These are phyloP conservation scores for Eueides isabella DNA, from an alignment of 1,140 invertebrate species.

Conservation along the genomic window DNA sequence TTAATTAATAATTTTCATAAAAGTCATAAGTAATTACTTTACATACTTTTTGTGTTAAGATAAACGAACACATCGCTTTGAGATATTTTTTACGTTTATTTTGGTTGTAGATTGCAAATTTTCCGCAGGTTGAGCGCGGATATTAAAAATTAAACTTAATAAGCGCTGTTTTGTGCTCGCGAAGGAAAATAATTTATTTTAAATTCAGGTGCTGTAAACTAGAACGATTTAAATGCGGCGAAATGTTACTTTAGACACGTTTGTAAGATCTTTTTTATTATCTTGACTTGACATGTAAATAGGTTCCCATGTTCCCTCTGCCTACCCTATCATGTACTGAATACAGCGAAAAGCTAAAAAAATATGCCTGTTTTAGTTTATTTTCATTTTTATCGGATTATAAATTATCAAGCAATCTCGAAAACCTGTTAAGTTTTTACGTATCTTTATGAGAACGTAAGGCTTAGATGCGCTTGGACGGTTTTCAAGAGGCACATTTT, in stretches of 20 bases:
- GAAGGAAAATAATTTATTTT: slow-evolving; percentile 43
- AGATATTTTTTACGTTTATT: slow-evolving; percentile 45
- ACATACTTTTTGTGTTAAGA: background rate
- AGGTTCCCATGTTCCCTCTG: too few relatives aligned
- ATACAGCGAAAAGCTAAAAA: too few relatives aligned
- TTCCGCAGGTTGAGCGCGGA: slow-evolving; percentile 65
- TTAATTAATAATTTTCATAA: background rate
- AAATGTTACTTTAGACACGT: background rate
- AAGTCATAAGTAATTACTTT: background rate
- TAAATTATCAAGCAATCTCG: too few relatives aligned
- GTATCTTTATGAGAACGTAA: too few relatives aligned
- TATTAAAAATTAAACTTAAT: slow-evolving; percentile 77
- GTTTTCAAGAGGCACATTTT: too few relatives aligned
- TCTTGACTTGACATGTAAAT: too few relatives aligned
- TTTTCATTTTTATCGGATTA: too few relatives aligned
- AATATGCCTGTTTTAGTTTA: too few relatives aligned
- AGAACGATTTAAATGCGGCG: background rate
- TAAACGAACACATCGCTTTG: slow-evolving; percentile 15
- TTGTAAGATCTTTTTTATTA: background rate
- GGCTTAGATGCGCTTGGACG: too few relatives aligned
- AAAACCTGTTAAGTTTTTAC: too few relatives aligned
- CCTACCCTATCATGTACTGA: too few relatives aligned
- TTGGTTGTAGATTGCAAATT: slow-evolving; percentile 64
- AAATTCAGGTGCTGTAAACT: slow-evolving; percentile 9
- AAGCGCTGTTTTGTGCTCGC: slow-evolving; percentile 40